These are phyloP conservation scores for Tetramorium bicarinatum DNA, from an alignment of 2,888 invertebrate species.

Conservation along the genomic window DNA sequence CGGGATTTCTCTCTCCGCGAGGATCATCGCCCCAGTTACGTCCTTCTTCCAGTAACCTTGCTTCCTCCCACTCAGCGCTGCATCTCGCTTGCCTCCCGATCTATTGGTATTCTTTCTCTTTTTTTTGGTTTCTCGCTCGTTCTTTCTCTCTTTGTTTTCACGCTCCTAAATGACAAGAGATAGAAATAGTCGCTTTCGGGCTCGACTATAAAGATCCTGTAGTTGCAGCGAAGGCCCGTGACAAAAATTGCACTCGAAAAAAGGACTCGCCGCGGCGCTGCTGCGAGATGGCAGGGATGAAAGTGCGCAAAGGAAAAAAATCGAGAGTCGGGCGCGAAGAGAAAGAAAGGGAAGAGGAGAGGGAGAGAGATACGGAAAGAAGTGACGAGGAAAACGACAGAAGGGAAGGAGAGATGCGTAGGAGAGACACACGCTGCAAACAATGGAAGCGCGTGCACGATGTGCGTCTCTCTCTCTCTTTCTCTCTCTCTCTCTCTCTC, in stretches of 20 bases:
- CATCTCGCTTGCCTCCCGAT: conserved; percentile 58
- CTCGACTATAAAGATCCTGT: conserved; percentile 47
- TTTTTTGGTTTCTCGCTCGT: not conserved
- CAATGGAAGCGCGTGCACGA: conserved; percentile 85
- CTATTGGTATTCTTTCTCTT: conserved; percentile 18
- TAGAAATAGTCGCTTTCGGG: conserved; percentile 49
- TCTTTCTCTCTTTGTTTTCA: conserved; percentile 9
- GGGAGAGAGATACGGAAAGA: conserved; percentile 35
- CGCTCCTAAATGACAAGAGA: not conserved
- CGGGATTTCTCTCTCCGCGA: conserved; percentile 67
- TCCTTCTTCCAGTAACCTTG: conserved; percentile 81
- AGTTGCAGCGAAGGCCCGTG: conserved; percentile 69
- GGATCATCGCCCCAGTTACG: conserved; percentile 84
- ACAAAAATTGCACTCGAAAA: conserved; percentile 77
- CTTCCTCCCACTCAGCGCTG: conserved; percentile 68
- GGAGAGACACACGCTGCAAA: conserved; percentile 84
- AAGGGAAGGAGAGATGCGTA: conserved; percentile 46
- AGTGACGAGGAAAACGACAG: conserved; percentile 41
- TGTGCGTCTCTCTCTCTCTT: conserved; percentile 62
- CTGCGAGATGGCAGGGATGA: conserved; percentile 62
- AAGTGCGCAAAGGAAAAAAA: conserved; percentile 58
- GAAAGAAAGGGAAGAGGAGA: conserved; percentile 26
- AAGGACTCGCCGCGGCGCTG: conserved; percentile 60
- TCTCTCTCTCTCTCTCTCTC: conserved; percentile 51
- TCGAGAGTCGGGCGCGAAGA: conserved; percentile 37